phyloP scores from a whole-genome alignment of 2,888 invertebrate genomes.

The Emmelina monodactyla region DNA sequence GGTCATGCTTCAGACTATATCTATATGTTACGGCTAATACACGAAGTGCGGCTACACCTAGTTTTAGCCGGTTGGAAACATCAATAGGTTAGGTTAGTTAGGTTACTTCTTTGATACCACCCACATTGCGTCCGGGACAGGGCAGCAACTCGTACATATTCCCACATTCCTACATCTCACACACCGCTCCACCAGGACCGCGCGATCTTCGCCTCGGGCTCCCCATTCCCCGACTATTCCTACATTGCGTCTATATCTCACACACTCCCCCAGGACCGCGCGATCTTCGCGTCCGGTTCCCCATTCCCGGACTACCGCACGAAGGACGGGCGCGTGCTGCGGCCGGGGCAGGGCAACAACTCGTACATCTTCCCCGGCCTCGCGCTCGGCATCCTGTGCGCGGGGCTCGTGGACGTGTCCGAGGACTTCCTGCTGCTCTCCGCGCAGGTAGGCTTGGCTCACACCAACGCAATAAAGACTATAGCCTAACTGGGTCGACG shows the following conservation, averaged over 20 bases:
- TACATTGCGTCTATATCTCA: no score
- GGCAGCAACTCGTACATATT: slow-evolving; percentile 98
- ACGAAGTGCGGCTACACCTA: no score
- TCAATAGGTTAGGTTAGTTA: no score
- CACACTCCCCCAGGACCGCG: slow-evolving; percentile 73
- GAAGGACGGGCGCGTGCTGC: slow-evolving; percentile 77
- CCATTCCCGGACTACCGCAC: slow-evolving; percentile 89
- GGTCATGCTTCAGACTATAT: no score
- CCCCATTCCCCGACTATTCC: slow-evolving; percentile 92
- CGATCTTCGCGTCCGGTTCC: slow-evolving; percentile 95
- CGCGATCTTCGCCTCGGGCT: slow-evolving; percentile 95
- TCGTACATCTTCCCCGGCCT: slow-evolving; percentile 97
- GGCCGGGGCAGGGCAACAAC: slow-evolving; percentile 98
- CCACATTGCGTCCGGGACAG: slow-evolving; percentile 93
- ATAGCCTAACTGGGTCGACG: no score
- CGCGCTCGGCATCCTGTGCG: slow-evolving; percentile 88
- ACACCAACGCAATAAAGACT: no score
- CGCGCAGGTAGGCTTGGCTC: slow-evolving; percentile 82
- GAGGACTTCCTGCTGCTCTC: slow-evolving; percentile 93
- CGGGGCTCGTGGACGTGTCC: slow-evolving; percentile 87
- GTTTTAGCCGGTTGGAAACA: no score
- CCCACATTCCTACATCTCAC: no score
- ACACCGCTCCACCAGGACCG: slow-evolving; percentile 73
- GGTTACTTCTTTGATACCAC: no score
- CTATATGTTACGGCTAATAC: no score